Base-by-base conservation (phyloP, 2,113 vertebrate genomes). In the Oncorhynchus keta region DNA sequence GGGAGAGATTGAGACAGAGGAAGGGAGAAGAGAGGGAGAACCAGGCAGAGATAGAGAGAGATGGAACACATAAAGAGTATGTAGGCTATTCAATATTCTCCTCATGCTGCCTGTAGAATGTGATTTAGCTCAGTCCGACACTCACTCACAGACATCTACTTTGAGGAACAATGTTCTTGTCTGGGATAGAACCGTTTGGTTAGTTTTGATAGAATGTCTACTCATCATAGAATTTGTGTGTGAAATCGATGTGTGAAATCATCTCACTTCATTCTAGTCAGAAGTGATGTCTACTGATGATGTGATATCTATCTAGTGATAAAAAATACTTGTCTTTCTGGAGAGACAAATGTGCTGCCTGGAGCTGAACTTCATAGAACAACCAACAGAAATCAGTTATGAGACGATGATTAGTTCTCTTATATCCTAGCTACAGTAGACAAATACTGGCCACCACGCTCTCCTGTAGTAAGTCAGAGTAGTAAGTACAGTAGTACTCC, bases 21-120 rank as follows among this genome's bases (percentile, higher is more conserved):
- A 79, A 83, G 81, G 79, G 79, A 83, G 72, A 83, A 81, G 82
- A 22, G 73, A 78, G 74, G 68, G 76, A 81, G 80, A 69, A 45
- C 57, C 76, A 87, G 77, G 77, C 76, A 80, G 6, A 13, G 45
- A 1, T 32, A 73, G 76, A 77, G 79, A 81, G 6, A 18, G 45
- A 1, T 32, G 73, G 77, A 84, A 6, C 32, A 24, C 80, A 57
- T 9, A 80, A 82, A 80, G 72, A 73, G 64, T 74, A 73, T 80
- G 79, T 83, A 12, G 39, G 39, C 39, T 45, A 32, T 76, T 75
- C 16, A 70, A 39, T 80, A 49, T 85, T 81, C 75, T 74, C 39
- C 22, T 73, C 74, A 78, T 82, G 67, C 5, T 35, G 65, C 61
- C 51, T 55, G 5, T 55, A 67, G 32, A 68, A 68, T 72, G 61